phyloP scores from a whole-genome alignment of 2,113 vertebrate species.

The Rhinogobius similis region DNA sequence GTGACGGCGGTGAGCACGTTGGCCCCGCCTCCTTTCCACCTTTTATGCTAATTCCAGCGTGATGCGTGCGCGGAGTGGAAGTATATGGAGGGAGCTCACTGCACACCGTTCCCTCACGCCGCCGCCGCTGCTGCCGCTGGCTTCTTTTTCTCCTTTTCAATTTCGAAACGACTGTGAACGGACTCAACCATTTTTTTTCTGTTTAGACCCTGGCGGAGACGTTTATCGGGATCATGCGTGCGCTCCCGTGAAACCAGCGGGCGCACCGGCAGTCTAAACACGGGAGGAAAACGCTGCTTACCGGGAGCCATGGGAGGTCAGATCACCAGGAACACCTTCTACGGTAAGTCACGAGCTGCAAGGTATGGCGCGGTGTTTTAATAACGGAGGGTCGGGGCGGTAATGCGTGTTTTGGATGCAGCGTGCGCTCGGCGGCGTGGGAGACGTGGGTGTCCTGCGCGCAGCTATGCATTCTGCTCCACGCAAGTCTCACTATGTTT shows the following conservation, averaged over 20 bases:
- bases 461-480: constrained; percentile 28
- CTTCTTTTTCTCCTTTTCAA: constrained; percentile 8
- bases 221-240: constrained; percentile 38
- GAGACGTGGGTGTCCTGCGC: constrained; percentile 47
- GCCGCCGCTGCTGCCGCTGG: neutral
- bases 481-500: constrained; percentile 40
- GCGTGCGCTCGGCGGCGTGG: constrained; percentile 24
- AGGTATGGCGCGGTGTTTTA: neutral
- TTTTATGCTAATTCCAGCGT: constrained; percentile 70
- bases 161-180: constrained; percentile 29
- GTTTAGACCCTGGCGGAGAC: neutral
- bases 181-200: neutral
- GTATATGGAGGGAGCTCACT: constrained; percentile 20
- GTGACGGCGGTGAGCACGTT: constrained; percentile 34
- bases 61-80: constrained; percentile 31
- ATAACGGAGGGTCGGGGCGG: neutral
- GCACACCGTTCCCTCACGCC: constrained; percentile 9
- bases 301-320: constrained; percentile 86
- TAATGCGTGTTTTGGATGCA: neutral
- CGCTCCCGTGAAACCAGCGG: constrained; percentile 28
- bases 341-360: constrained; percentile 79
- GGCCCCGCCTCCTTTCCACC: constrained; percentile 68
- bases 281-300: constrained; percentile 71
- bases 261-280: constrained; percentile 47
- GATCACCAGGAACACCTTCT: constrained; percentile 83